Evolutionary conservation across 2,113 vertebrate species (phyloP).

Genomic region (Epinephelus lanceolatus): DNA sequence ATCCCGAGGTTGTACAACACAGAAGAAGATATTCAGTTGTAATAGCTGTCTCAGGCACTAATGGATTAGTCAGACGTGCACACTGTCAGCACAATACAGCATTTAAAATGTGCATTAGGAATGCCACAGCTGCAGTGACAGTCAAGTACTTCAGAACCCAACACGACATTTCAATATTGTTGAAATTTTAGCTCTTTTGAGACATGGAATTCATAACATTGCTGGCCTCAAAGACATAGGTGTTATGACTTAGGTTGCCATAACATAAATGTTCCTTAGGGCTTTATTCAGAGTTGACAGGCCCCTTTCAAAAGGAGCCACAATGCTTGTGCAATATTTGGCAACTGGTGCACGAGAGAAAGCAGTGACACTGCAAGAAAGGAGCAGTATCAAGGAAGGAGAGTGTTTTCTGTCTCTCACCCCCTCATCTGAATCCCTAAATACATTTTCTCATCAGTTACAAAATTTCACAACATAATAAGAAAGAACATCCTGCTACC

Average conservation of each 20-base stretch:
- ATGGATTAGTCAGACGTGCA: conserved; percentile 21
- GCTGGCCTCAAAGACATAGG: background rate
- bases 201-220: background rate
- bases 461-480: background rate
- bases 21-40: conserved; percentile 3
- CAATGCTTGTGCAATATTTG: background rate
- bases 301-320: background rate
- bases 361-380: background rate
- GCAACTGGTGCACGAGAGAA: background rate
- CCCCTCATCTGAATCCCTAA: background rate
- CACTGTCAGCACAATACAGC: background rate
- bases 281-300: background rate
- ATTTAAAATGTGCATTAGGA: background rate
- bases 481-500: background rate
- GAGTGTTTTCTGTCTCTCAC: background rate
- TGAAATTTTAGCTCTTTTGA: background rate
- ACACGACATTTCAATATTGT: background rate
- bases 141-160: background rate
- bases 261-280: background rate
- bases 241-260: too few relatives aligned
- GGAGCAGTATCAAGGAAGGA: too few relatives aligned
- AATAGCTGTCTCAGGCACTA: background rate
- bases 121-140: background rate
- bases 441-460: background rate
- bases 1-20: conserved; percentile 3